Percentiles rank a stretch among this genome's conserved stretches.
phyloP scores from a whole-genome alignment of 1,140 invertebrate species.

The Bombus haemorrhoidalis region DNA sequence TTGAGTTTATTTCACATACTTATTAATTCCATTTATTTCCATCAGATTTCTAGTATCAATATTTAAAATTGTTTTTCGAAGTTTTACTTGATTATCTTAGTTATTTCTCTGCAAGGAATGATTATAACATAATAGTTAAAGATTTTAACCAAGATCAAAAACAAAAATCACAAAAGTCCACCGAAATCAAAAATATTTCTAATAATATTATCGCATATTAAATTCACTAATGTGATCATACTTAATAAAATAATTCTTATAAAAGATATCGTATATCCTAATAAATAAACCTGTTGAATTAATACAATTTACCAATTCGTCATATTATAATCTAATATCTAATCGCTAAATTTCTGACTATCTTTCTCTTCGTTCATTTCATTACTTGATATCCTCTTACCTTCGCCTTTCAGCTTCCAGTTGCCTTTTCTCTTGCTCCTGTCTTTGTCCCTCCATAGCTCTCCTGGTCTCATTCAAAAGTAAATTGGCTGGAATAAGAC shows the following conservation, averaged over 20 bases:
- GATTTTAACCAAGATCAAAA: no score
- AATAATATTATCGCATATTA: background rate
- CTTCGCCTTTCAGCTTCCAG: slow-evolving; percentile 49
- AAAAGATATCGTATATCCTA: no score
- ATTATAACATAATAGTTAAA: no score
- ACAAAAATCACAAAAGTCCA: background rate
- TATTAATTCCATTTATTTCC: no score
- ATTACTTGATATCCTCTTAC: slow-evolving; percentile 35
- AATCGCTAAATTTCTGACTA: background rate
- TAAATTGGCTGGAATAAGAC: slow-evolving; percentile 51
- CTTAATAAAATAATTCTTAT: background rate
- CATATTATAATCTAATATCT: slow-evolving; percentile 1
- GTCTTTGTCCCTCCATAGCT: slow-evolving; percentile 34
- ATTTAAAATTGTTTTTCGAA: no score
- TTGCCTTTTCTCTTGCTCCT: slow-evolving; percentile 47
- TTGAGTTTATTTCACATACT: no score
- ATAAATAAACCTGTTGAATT: background rate
- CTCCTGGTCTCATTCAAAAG: slow-evolving; percentile 34
- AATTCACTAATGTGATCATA: background rate
- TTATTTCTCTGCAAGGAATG: no score
- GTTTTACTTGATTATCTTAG: no score
- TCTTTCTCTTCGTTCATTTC: background rate
- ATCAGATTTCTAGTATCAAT: no score
- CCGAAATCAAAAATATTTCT: background rate
- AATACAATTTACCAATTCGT: background rate